Percentiles rank a stretch among this genome's conserved stretches.
phyloP scores from a whole-genome alignment of 2,797 vertebrate genomes.

The Helarctos malayanus region DNA sequence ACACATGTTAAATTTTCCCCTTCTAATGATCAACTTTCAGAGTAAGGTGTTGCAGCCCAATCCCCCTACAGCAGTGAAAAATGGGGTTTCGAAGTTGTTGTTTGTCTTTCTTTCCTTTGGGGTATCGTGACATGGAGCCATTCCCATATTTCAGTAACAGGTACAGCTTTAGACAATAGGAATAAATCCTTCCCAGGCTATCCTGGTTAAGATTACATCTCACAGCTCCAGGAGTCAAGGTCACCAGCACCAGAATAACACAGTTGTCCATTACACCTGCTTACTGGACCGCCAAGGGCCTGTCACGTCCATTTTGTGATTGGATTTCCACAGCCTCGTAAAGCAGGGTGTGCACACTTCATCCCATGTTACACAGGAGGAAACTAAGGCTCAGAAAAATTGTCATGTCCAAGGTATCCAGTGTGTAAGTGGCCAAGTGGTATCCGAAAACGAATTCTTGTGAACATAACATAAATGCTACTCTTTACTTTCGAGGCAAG shows the following conservation, averaged over 20 bases:
- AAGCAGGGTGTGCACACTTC: neutral
- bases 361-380: neutral
- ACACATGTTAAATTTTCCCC: neutral
- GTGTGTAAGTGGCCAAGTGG: neutral
- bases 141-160: neutral
- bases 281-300: neutral
- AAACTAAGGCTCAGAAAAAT: neutral
- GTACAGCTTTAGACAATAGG: neutral
- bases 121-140: neutral
- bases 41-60: neutral
- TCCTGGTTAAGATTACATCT: neutral
- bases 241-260: neutral
- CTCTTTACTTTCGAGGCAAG: neutral
- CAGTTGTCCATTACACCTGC: too few species aligned
- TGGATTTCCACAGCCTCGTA: neutral
- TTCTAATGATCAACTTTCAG: neutral
- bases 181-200: neutral
- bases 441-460: neutral
- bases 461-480: neutral
- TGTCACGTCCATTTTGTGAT: neutral
- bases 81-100: neutral
- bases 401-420: neutral
- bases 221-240: neutral
- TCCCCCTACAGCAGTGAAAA: neutral
- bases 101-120: neutral